phyloP scores from a whole-genome alignment of 2,797 vertebrate species.

The Amblyraja radiata region DNA sequence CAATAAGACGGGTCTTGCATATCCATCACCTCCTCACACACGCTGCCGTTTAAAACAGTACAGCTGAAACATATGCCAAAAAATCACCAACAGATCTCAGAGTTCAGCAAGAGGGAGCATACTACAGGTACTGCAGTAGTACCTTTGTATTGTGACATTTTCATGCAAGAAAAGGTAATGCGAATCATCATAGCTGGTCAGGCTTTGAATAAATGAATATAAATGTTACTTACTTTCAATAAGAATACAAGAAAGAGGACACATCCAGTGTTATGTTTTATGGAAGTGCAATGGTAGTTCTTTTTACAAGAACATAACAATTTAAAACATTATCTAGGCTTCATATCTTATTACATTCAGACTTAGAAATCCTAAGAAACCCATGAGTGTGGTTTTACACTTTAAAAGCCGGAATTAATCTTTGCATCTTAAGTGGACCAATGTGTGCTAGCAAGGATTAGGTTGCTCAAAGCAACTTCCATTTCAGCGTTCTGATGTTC shows the following conservation, averaged over 20 bases:
- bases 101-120: neutral
- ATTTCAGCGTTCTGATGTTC: neutral
- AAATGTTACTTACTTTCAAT: conserved; percentile 5
- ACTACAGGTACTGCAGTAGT: neutral
- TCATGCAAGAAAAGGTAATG: neutral
- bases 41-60: neutral
- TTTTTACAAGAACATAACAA: neutral
- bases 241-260: conserved; percentile 3
- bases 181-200: neutral
- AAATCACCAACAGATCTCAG: neutral
- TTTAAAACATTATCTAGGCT: neutral
- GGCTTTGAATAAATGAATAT: neutral
- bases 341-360: neutral
- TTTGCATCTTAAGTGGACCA: neutral
- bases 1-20: neutral
- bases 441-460: neutral
- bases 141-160: neutral
- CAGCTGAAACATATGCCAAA: neutral
- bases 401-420: too few species aligned
- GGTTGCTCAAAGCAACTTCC: neutral
- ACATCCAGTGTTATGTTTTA: neutral
- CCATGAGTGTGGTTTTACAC: neutral
- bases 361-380: neutral
- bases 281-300: neutral
- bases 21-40: neutral